Evolutionary conservation across 2,888 invertebrate species (phyloP).

Genomic region (Malthinus seriepunctatus): DNA sequence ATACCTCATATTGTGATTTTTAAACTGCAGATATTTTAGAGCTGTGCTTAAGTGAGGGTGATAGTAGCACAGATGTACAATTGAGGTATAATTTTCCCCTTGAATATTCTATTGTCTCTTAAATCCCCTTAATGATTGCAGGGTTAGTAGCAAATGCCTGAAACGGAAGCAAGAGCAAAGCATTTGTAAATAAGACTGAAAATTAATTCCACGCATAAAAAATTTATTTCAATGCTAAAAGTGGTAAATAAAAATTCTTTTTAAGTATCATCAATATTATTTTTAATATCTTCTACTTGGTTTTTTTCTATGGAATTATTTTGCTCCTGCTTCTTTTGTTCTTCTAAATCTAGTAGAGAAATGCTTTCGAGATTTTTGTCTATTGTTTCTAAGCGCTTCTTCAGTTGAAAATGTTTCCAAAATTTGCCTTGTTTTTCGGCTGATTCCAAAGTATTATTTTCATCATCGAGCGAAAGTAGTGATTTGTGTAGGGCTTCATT

Average conservation of each 20-base stretch:
- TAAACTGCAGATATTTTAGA: constrained; percentile 15
- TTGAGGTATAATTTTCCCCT: constrained; percentile 51
- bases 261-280: not conserved
- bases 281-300: not conserved
- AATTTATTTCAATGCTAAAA: not conserved
- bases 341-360: constrained; percentile 6
- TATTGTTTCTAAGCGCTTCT: constrained; percentile 26
- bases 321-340: constrained; percentile 1
- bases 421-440: constrained; percentile 23
- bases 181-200: constrained; percentile 24
- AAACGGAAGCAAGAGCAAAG: constrained; percentile 23
- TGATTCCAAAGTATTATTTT: constrained; percentile 12
- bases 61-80: constrained; percentile 48
- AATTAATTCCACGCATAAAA: constrained; percentile 2
- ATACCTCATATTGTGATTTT: not conserved
- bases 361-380: constrained; percentile 24
- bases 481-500: not conserved
- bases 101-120: constrained; percentile 50
- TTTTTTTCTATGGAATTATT: constrained; percentile 1
- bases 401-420: constrained; percentile 27
- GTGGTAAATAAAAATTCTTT: not conserved
- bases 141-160: constrained; percentile 26
- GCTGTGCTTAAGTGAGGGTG: constrained; percentile 33
- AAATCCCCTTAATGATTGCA: constrained; percentile 51
- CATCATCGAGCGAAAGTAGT: not conserved